Conservation (phyloP, 2,888 invertebrate species). For the Ernsta delagoae region DNA sequence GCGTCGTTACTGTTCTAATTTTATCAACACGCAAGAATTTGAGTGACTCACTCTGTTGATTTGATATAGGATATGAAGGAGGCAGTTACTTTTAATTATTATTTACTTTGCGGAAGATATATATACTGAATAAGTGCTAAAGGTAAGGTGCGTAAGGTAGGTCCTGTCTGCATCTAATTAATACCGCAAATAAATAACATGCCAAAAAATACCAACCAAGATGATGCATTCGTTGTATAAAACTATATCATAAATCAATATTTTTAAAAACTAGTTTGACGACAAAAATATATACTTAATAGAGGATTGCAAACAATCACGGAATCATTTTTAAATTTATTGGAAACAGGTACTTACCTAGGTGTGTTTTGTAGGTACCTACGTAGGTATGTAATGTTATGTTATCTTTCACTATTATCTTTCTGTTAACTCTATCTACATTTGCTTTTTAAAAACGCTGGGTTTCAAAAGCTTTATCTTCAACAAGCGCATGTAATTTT, state of each 20-base stretch:
- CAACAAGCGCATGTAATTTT: not conserved
- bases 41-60: slow-evolving; percentile 56
- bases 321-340: not conserved
- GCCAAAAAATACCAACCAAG: no score
- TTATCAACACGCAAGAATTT: slow-evolving; percentile 50
- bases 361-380: no score
- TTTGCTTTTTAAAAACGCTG: not conserved
- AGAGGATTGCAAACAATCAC: no score
- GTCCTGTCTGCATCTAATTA: no score
- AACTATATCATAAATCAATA: no score
- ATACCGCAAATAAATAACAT: not conserved
- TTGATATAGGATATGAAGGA: slow-evolving; percentile 2
- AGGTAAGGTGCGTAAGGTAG: no score
- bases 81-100: not conserved
- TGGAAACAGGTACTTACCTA: not conserved
- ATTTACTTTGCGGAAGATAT: not conserved
- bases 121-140: no score
- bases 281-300: no score
- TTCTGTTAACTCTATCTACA: not conserved
- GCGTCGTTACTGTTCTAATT: slow-evolving; percentile 56
- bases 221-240: no score
- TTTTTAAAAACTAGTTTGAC: no score
- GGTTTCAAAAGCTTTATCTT: not conserved
- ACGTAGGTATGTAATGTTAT: no score
- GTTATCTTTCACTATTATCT: not conserved